Evolutionary conservation across 2,888 invertebrate genomes (phyloP), one percentile per base, ranked within the genome.

Genomic region (Caenorhabditis macrosperma): DNA sequence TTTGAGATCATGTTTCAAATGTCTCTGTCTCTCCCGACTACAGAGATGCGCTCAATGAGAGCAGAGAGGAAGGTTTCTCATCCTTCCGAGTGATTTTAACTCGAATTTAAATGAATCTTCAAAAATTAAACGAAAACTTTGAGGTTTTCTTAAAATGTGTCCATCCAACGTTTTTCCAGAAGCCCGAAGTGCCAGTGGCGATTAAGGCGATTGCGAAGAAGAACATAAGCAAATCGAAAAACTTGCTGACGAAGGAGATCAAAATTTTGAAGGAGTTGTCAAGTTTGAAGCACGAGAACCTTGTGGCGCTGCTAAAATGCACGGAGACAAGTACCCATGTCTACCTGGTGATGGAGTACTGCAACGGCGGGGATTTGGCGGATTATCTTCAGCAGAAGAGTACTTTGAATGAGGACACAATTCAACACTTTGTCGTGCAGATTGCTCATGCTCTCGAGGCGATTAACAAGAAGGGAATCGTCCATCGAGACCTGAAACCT

Each of bases 191-290:
- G 87, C 94, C 94, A 33, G 98, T 99, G 82, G 99, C 99, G 86
- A 96, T 99, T 84, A 99, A 99, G 92, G 95, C 95, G 91, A 97
- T 99, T 85, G 95, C 96, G 20, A 99, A 99, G 93, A 97, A 99
- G 92, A 98, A 95, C 90, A 93, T 99, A 88, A 95, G 95, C 76
- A 99, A 99, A 92, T 96, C 97, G 57, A 97, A 97, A 91, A 97
- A 96, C 92, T 93, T 99, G 83, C 94, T 99, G 54, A 95, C 95
- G 82, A 99, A 99, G 91, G 99, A 99, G 93, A 99, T 99, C 85
- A 97, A 97, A 93, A 99, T 99, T 90, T 93, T 99, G 67, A 96
- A 97, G 93, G 98, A 99, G 92, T 92, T 99, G 90, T 97, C 97
- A 28, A 95, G 95, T 91, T 93, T 98, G 67, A 96, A 98, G 92